Evolutionary conservation across 2,797 vertebrate genomes (phyloP).

Genomic region (Cynopterus sphinx): DNA sequence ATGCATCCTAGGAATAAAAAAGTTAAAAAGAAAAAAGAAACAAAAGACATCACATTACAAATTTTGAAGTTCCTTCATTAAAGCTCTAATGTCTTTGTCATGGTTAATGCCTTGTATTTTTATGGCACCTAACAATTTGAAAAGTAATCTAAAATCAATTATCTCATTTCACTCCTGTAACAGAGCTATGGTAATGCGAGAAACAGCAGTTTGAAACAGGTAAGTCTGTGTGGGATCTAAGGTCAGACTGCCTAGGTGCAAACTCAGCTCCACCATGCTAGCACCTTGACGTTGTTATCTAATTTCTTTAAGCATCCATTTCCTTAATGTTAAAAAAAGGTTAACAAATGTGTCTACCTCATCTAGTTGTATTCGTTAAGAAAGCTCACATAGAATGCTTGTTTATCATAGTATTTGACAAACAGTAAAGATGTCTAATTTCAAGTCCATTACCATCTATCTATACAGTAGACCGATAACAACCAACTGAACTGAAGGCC

Average conservation of each 20-base stretch:
- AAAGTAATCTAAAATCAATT: neutral
- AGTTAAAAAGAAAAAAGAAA: neutral
- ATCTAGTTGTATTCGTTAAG: neutral
- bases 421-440: neutral
- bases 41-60: neutral
- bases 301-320: neutral
- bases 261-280: neutral
- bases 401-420: neutral
- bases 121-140: neutral
- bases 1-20: neutral
- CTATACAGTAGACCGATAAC: neutral
- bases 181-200: neutral
- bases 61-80: neutral
- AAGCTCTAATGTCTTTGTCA: neutral
- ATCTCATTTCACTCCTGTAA: neutral
- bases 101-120: slow-evolving; percentile 12
- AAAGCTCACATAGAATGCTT: neutral
- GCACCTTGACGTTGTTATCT: neutral
- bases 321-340: neutral
- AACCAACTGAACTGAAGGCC: neutral
- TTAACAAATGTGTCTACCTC: neutral
- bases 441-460: neutral
- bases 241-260: neutral
- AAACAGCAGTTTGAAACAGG: neutral
- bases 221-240: neutral